phyloP scores from a whole-genome alignment of 2,113 vertebrate genomes.

The Smithornis capensis region DNA sequence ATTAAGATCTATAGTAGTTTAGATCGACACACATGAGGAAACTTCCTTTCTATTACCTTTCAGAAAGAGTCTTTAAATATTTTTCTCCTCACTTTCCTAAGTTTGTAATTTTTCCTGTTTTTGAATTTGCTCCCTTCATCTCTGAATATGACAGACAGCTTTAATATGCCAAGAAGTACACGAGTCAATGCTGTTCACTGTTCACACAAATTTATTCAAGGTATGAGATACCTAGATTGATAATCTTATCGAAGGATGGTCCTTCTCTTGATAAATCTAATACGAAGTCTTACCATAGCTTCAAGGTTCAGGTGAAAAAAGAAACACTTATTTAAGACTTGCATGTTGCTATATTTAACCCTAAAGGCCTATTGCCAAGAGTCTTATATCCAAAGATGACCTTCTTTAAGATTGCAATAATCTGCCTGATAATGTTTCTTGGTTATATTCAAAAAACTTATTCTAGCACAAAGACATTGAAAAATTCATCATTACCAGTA shows the following conservation, averaged over 20 bases:
- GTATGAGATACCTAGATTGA: background rate
- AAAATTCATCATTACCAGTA: background rate
- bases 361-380: background rate
- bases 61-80: background rate
- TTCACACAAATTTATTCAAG: background rate
- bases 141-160: background rate
- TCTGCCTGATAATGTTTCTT: background rate
- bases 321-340: background rate
- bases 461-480: background rate
- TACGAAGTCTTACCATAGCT: background rate
- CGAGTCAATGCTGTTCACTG: background rate
- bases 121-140: background rate
- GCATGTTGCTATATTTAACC: background rate
- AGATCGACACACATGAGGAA: background rate
- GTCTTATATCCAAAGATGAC: background rate
- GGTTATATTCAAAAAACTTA: background rate
- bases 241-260: background rate
- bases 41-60: constrained; percentile 4
- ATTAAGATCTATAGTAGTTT: constrained; percentile 5
- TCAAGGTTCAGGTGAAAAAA: background rate
- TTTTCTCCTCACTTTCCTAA: background rate
- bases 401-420: background rate
- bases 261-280: background rate
- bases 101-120: background rate
- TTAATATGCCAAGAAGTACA: background rate